A percentile compares a stretch with the other conserved stretches of the same genome.
Evolutionary conservation across 2,113 vertebrate species (phyloP).

Genomic region (Picathartes gymnocephalus): DNA sequence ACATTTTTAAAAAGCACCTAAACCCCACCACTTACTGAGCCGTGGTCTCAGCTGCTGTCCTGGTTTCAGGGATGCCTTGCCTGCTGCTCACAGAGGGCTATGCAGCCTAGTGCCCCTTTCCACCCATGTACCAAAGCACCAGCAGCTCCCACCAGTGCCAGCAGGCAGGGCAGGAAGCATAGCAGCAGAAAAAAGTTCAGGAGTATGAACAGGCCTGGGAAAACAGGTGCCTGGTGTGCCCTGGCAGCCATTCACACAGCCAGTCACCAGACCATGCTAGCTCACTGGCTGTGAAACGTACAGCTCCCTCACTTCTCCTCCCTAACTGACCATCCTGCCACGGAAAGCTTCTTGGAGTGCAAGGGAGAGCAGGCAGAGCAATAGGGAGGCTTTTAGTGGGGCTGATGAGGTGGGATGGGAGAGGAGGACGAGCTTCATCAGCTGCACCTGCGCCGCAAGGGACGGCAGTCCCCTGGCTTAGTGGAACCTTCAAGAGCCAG

Average conservation of each 20-base stretch:
- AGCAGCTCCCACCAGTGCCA: not conserved
- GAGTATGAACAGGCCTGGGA: rapidly evolving
- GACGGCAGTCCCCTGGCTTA: rapidly evolving
- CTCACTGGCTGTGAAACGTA: not conserved
- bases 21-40: not conserved
- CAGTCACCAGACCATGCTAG: rapidly evolving
- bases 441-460: rapidly evolving
- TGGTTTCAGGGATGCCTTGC: not conserved
- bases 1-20: not conserved
- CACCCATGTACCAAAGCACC: rapidly evolving
- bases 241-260: not conserved
- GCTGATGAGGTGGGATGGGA: not conserved
- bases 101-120: not conserved
- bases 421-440: rapidly evolving
- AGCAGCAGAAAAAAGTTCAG: not conserved
- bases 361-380: rapidly evolving
- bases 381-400: not conserved
- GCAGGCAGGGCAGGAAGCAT: not conserved
- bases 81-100: not conserved
- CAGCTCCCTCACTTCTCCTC: rapidly evolving
- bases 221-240: not conserved
- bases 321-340: too few relatives aligned
- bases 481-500: rapidly evolving
- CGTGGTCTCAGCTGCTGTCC: not conserved
- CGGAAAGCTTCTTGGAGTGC: rapidly evolving